phyloP scores from a whole-genome alignment of 2,797 vertebrate genomes.

The Pangasius mekongensis region DNA sequence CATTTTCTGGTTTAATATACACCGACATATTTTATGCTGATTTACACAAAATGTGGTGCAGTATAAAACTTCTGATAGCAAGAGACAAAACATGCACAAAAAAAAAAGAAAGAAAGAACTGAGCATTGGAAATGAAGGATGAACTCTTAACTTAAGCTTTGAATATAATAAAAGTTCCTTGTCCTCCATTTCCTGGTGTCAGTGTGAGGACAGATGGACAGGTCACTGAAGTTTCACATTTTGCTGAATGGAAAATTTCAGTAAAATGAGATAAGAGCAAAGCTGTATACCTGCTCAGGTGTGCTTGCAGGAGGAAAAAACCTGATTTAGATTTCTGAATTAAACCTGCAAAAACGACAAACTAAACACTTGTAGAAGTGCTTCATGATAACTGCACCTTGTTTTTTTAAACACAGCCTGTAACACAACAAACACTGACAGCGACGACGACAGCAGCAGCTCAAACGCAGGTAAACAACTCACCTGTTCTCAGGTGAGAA shows the following conservation, averaged over 20 bases:
- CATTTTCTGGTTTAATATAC: background rate
- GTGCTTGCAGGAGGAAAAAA: background rate
- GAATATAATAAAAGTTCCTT: background rate
- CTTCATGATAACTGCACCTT: background rate
- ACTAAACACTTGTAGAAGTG: too few species aligned
- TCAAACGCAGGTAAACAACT: slow-evolving; percentile 3
- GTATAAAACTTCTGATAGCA: background rate
- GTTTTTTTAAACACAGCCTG: background rate
- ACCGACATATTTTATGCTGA: background rate
- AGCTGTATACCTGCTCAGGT: slow-evolving; percentile 1
- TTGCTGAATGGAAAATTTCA: background rate
- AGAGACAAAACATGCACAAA: background rate
- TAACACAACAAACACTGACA: background rate
- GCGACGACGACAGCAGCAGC: background rate
- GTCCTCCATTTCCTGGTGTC: background rate
- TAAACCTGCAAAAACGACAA: background rate
- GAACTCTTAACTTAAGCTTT: background rate
- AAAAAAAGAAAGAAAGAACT: background rate
- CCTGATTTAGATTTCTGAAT: background rate
- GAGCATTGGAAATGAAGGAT: background rate
- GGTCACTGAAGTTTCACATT: background rate
- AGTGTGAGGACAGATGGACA: background rate
- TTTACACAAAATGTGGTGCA: background rate
- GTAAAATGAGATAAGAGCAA: background rate
- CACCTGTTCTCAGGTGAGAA: slow-evolving; percentile 12